phyloP scores from a whole-genome alignment of 2,797 vertebrate species.

The Zonotrichia albicollis region DNA sequence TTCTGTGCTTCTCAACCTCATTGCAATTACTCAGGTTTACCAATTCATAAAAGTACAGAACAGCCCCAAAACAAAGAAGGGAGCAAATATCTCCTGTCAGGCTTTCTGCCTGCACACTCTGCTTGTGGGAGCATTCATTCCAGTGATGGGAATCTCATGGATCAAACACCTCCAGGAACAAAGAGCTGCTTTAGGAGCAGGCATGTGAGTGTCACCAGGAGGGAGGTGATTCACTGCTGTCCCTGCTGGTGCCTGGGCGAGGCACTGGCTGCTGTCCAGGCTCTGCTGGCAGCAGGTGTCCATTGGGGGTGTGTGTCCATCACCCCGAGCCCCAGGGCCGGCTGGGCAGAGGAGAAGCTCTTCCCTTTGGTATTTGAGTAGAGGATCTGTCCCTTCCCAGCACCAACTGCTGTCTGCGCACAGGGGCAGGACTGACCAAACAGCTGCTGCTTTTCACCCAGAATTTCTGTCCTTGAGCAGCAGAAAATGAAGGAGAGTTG shows the following conservation, averaged over 20 bases:
- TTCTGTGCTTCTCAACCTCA: not conserved
- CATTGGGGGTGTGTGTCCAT: fast-evolving
- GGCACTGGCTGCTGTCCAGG: not conserved
- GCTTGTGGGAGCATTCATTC: not conserved
- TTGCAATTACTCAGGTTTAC: not conserved
- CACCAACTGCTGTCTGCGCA: not conserved
- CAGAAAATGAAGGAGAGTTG: not conserved
- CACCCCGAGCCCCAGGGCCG: not conserved
- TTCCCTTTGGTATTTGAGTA: not conserved
- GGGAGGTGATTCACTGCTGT: not conserved
- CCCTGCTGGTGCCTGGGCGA: not conserved
- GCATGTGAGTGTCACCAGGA: not conserved
- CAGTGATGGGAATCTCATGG: not conserved
- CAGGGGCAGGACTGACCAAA: not conserved
- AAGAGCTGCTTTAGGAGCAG: not conserved
- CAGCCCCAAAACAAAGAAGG: not conserved
- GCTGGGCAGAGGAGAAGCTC: not conserved
- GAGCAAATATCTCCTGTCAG: not conserved
- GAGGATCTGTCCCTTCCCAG: not conserved
- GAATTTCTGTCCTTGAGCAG: not conserved
- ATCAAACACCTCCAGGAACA: not conserved
- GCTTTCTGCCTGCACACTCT: not conserved
- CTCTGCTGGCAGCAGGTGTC: not conserved
- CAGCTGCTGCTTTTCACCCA: not conserved
- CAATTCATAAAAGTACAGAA: not conserved